Evolutionary conservation across 2,113 vertebrate genomes (phyloP).

Genomic region (Chauna torquata): DNA sequence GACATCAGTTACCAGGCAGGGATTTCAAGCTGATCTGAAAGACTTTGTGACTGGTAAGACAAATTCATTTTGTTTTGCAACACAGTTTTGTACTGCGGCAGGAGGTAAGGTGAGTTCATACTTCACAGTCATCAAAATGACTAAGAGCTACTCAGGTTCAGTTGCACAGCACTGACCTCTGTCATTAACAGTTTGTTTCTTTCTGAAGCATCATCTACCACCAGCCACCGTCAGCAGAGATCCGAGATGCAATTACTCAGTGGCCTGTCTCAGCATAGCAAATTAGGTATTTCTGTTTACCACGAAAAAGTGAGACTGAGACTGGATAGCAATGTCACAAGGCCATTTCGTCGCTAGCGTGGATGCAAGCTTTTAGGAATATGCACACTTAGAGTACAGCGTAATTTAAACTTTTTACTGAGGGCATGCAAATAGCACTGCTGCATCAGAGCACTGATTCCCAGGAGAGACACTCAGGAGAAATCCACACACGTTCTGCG

Average conservation of each 20-base stretch:
- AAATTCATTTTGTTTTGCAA: not conserved
- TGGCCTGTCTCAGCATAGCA: not conserved
- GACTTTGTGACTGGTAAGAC: not conserved
- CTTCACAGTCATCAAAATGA: fast-evolving
- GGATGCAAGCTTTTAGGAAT: not conserved
- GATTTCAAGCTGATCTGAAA: not conserved
- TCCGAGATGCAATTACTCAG: not conserved
- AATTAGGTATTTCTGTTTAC: not conserved
- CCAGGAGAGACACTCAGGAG: not conserved
- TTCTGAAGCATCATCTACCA: not conserved
- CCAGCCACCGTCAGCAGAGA: not conserved
- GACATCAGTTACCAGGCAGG: not conserved
- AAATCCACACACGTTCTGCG: fast-evolving
- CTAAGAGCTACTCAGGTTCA: not conserved
- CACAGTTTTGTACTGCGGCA: not conserved
- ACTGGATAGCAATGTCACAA: not conserved
- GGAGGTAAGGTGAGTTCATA: not conserved
- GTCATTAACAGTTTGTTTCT: not conserved
- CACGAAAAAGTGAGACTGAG: not conserved
- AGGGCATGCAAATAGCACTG: not conserved
- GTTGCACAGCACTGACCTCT: not conserved
- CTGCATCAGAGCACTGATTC: not conserved
- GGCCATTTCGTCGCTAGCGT: not conserved
- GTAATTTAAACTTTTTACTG: not conserved
- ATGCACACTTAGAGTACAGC: not conserved